Evolutionary conservation across 2,797 vertebrate genomes (phyloP), one percentile per base, ranked within the genome.

Genomic region (Sphenopsis melanotis): DNA sequence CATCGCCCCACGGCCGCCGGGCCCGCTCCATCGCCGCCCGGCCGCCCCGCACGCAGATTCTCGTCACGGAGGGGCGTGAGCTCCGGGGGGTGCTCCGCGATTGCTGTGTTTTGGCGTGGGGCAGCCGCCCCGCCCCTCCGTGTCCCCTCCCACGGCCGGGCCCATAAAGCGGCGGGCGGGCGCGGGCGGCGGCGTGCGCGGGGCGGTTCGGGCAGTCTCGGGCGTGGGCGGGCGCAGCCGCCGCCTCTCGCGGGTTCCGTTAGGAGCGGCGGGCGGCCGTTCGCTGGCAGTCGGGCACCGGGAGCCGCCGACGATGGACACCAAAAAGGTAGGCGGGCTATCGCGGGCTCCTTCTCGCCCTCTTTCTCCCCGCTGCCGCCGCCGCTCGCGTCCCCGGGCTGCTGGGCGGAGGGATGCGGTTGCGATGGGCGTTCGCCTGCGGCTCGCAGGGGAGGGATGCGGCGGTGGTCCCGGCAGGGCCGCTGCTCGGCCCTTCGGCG

Each of bases 291-390:
- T 37, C 41, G 47, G 32, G 71, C 27, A 0, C 12, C 6, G 36
- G 27, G 26, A 61, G 49, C 32, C 11, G 3, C 22, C 55, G n/a
- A 2, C 42, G 3, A 90, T 90, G 88, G 88, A 90, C 24, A 41
- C 76, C 24, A 74, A 44, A 1, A 90, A 85, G 88, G 88, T 74
- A n/a, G 2, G 41, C 0, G 9, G 15, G 2, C 5, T 0, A 6
- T 2, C 5, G 27, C 10, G 6, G 23, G 3, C 4, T 27, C 32
- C 19, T 12, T 7, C 2, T 22, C 55, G 3, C 29, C 19, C 11
- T 29, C 30, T 8, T 16, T 19, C 4, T 29, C 16, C 12, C 6
- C 19, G 32, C 52, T 7, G n/a, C 52, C 6, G 20, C 12, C 14
- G 23, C 34, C 30, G 8, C 44, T 83, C 18, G 44, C 50, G 2